phyloP scores from a whole-genome alignment of 2,888 invertebrate genomes.

The Omphaloscelis lunosa region DNA sequence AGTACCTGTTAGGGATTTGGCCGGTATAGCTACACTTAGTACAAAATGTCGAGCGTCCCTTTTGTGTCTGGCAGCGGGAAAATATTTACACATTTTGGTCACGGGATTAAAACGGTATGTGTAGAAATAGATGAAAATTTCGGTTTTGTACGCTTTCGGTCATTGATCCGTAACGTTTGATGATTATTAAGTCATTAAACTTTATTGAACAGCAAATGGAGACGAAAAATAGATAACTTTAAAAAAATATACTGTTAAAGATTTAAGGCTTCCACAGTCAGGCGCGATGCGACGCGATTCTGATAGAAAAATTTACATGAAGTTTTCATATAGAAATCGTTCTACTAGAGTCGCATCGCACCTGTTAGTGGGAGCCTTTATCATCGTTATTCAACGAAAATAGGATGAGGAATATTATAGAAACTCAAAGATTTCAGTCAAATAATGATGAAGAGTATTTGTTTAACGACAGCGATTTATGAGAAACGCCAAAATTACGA shows the following conservation, averaged over 20 bases:
- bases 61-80: conserved; percentile 34
- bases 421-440: neutral
- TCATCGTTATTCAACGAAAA: conserved; percentile 15
- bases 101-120: conserved; percentile 9
- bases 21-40: conserved; percentile 25
- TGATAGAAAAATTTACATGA: too few species aligned
- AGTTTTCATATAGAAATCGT: too few species aligned
- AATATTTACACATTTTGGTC: conserved; percentile 49
- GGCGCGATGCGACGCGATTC: too few species aligned
- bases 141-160: neutral
- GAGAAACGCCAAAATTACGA: conserved; percentile 50
- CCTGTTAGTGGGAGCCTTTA: neutral
- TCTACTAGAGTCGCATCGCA: too few species aligned
- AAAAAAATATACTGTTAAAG: conserved; percentile 1
- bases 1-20: conserved; percentile 51
- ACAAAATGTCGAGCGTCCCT: conserved; percentile 33
- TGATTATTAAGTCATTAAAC: neutral
- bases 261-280: neutral
- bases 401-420: neutral
- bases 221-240: neutral
- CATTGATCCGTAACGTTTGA: neutral
- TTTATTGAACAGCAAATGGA: neutral
- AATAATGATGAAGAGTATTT: conserved; percentile 24
- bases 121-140: conserved; percentile 33
- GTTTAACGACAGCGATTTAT: conserved; percentile 40